These are phyloP conservation scores for Menidia menidia DNA, from an alignment of 2,797 vertebrate species.

Conservation along the genomic window DNA sequence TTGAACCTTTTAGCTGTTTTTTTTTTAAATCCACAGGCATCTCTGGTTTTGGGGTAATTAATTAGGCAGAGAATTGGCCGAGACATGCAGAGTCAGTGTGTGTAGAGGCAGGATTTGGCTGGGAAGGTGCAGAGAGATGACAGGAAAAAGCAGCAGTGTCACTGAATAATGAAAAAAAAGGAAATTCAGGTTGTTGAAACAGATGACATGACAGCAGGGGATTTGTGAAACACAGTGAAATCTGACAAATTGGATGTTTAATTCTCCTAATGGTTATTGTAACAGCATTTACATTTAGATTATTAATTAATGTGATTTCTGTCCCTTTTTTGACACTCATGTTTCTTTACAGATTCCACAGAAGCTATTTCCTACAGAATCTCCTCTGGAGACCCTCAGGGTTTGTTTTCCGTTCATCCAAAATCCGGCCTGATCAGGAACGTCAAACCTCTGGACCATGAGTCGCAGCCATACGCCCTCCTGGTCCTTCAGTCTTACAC, in stretches of 20 bases:
- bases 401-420: conserved; percentile 85
- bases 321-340: no score
- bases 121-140: no score
- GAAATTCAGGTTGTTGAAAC: no score
- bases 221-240: not conserved
- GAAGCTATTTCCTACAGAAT: conserved; percentile 87
- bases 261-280: not conserved
- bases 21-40: no score
- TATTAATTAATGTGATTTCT: not conserved
- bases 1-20: no score
- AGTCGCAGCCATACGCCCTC: conserved; percentile 80
- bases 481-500: conserved; percentile 88
- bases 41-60: no score
- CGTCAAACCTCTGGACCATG: conserved; percentile 85
- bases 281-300: not conserved
- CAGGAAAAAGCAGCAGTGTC: no score
- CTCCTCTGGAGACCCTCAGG: conserved; percentile 87
- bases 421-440: conserved; percentile 87
- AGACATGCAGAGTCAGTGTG: no score
- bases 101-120: no score
- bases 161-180: no score
- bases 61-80: no score
- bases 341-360: conserved; percentile 76
- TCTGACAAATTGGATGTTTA: not conserved
- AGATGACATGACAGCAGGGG: not conserved